phyloP scores from a whole-genome alignment of 2,888 invertebrate species.

The Drosophila demipolita region DNA sequence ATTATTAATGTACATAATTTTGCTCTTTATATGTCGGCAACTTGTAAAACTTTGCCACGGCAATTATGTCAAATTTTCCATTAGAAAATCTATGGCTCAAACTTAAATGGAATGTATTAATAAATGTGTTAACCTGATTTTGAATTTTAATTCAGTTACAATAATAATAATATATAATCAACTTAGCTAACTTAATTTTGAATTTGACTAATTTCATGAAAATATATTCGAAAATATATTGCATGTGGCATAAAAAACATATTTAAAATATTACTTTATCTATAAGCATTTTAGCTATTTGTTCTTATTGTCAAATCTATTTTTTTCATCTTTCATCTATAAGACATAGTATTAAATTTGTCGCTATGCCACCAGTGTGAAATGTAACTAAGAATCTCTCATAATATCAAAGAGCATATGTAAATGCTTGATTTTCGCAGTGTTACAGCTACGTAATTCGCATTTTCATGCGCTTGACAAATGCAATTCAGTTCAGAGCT shows the following conservation, averaged over 20 bases:
- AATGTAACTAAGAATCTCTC: slow-evolving; percentile 3
- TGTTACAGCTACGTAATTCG: slow-evolving; percentile 22
- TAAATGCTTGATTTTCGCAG: slow-evolving; percentile 32
- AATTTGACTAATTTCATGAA: not conserved
- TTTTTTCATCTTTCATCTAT: not conserved
- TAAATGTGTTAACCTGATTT: not conserved
- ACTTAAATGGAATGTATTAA: slow-evolving; percentile 1
- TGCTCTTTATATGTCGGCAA: slow-evolving; percentile 21
- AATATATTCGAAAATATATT: too few relatives aligned
- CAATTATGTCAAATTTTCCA: slow-evolving; percentile 22
- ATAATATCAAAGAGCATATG: slow-evolving; percentile 2
- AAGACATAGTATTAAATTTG: slow-evolving; percentile 2
- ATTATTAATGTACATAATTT: slow-evolving; percentile 70
- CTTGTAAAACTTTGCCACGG: slow-evolving; percentile 9
- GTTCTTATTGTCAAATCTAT: not conserved
- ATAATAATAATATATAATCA: not conserved
- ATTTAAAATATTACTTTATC: too few relatives aligned
- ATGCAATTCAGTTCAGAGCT: slow-evolving; percentile 43
- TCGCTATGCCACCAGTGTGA: not conserved
- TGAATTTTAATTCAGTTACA: slow-evolving; percentile 2
- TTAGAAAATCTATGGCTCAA: not conserved
- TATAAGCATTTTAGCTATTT: not conserved
- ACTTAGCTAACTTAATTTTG: not conserved
- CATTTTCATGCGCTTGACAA: slow-evolving; percentile 54
- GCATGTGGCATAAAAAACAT: not conserved